Conservation (phyloP, 2,888 invertebrate genomes). For the Leptopilina syphax region DNA sequence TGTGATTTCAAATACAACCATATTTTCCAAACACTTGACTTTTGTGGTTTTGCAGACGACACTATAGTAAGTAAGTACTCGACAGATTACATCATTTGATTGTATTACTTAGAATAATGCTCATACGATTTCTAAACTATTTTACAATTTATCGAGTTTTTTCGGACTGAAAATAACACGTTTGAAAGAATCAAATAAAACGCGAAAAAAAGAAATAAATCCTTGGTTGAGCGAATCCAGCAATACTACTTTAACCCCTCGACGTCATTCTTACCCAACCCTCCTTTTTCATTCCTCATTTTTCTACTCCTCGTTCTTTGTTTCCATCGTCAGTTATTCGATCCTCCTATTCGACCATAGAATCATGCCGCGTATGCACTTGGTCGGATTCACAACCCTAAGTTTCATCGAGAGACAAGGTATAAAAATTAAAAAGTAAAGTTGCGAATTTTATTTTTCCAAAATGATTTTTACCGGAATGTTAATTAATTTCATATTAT, state of each 20-base stretch:
- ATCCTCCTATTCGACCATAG: slow-evolving; percentile 31
- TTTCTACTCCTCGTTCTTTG: slow-evolving; percentile 35
- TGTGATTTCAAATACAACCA: background rate
- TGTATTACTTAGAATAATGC: background rate
- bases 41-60: background rate
- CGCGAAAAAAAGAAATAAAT: background rate
- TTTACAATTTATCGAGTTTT: background rate
- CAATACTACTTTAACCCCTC: background rate
- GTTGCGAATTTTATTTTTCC: slow-evolving; percentile 17
- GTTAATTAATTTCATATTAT: no score
- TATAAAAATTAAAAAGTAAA: background rate
- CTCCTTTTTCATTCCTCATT: slow-evolving; percentile 29
- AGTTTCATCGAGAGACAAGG: slow-evolving; percentile 9
- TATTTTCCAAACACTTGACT: background rate
- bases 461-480: background rate
- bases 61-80: background rate
- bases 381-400: slow-evolving; percentile 25
- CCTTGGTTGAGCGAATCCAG: background rate
- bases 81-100: slow-evolving; percentile 4
- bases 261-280: slow-evolving; percentile 20
- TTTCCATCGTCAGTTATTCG: slow-evolving; percentile 33
- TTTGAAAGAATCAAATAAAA: background rate
- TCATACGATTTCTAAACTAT: background rate
- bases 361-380: slow-evolving; percentile 35
- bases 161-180: background rate